Conservation (phyloP, 2,797 vertebrate genomes). For the Gambusia yucatana region DNA sequence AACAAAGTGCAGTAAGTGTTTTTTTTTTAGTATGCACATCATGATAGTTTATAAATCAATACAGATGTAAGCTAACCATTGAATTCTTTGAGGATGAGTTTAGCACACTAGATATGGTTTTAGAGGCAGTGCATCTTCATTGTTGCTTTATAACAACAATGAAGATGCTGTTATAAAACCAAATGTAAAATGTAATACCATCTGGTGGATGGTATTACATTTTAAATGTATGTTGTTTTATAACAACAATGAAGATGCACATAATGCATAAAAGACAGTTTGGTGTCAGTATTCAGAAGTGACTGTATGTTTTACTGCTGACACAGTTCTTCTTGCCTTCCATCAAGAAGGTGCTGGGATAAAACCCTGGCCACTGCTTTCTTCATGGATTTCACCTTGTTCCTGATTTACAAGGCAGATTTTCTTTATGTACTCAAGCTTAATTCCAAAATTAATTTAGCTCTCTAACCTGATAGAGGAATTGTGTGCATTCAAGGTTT, state of each 20-base stretch:
- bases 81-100: not conserved
- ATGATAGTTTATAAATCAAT: not conserved
- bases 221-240: too few relatives aligned
- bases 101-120: not conserved
- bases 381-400: not conserved
- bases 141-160: not conserved
- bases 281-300: not conserved
- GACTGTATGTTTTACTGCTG: not conserved
- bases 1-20: not conserved
- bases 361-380: not conserved
- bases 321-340: not conserved
- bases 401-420: not conserved
- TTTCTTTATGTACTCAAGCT: not conserved
- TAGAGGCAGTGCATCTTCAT: not conserved
- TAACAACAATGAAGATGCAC: not conserved
- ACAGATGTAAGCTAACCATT: not conserved
- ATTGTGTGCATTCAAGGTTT: not conserved
- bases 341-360: not conserved
- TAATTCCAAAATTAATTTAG: not conserved
- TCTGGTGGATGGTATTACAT: too few relatives aligned
- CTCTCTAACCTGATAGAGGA: not conserved
- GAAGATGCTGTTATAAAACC: not conserved
- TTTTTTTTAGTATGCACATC: not conserved
- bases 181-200: too few relatives aligned
- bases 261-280: not conserved